Percentiles rank a stretch among this genome's conserved stretches.
Evolutionary conservation across 2,113 vertebrate species (phyloP).

Genomic region (Aegithalos caudatus): DNA sequence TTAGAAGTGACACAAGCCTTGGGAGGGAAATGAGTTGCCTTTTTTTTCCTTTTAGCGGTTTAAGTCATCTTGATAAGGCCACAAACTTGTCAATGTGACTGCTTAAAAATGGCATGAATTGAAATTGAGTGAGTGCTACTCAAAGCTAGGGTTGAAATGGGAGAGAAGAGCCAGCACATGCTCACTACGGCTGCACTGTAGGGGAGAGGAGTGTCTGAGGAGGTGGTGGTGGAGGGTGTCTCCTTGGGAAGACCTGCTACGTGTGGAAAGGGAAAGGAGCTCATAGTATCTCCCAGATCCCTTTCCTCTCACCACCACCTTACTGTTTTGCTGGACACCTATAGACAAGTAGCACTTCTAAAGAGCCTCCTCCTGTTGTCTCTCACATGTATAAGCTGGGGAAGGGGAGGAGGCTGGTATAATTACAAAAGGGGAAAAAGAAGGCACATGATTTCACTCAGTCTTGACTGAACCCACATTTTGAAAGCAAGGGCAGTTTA

Average conservation of each 20-base stretch:
- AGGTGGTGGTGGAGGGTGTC: conserved; percentile 16
- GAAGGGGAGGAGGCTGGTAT: conserved; percentile 60
- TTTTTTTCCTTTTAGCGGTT: conserved; percentile 4
- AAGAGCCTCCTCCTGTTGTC: conserved; percentile 2
- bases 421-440: conserved; percentile 74
- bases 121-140: not conserved
- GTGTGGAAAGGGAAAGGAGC: conserved; percentile 40
- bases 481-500: conserved; percentile 65
- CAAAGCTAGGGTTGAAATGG: not conserved
- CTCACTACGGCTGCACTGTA: not conserved
- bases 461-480: conserved; percentile 68
- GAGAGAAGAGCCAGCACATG: not conserved
- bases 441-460: conserved; percentile 82
- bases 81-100: conserved; percentile 44
- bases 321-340: conserved; percentile 8
- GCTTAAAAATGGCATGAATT: not conserved
- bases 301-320: conserved; percentile 6
- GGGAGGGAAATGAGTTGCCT: not conserved
- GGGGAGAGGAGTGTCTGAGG: not conserved
- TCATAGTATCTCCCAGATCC: not conserved
- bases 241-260: conserved; percentile 57
- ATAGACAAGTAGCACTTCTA: conserved; percentile 47
- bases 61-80: conserved; percentile 62
- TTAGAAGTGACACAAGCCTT: conserved; percentile 11
- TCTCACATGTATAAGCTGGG: not conserved